These are phyloP conservation scores for Limnephilus marmoratus DNA, from an alignment of 2,888 invertebrate species.

Conservation along the genomic window DNA sequence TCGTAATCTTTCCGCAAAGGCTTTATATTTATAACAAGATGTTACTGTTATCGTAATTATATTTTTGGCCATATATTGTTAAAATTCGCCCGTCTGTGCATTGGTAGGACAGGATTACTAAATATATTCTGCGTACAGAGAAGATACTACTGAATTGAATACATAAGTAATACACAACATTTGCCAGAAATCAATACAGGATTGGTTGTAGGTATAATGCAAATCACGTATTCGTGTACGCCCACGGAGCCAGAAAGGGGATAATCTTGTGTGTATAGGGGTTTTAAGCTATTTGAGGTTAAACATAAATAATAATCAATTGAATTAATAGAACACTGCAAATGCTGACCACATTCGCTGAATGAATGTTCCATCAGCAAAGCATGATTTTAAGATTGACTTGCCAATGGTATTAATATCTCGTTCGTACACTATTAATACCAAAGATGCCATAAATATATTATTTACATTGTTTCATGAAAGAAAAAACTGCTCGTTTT, in stretches of 20 bases:
- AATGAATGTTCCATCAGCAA: background rate
- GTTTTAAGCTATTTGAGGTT: background rate
- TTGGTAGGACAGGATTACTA: background rate
- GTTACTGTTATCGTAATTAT: no score
- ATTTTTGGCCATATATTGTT: background rate
- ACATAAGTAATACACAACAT: background rate
- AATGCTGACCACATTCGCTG: background rate
- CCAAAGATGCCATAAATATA: no score
- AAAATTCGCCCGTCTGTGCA: background rate
- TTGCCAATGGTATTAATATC: background rate
- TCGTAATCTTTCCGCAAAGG: background rate
- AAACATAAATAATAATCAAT: background rate
- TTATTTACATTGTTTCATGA: no score
- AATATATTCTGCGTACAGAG: background rate
- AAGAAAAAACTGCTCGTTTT: no score
- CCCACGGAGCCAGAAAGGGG: background rate
- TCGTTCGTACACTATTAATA: no score
- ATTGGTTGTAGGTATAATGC: background rate
- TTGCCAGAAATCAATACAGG: background rate
- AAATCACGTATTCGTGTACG: background rate
- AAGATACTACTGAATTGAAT: background rate
- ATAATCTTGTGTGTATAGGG: background rate
- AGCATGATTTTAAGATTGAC: background rate
- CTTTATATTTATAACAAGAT: no score
- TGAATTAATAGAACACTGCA: background rate